Evolutionary conservation across 2,888 invertebrate species (phyloP), one percentile per base, ranked within the genome.

Genomic region (Andrena haemorrhoa): DNA sequence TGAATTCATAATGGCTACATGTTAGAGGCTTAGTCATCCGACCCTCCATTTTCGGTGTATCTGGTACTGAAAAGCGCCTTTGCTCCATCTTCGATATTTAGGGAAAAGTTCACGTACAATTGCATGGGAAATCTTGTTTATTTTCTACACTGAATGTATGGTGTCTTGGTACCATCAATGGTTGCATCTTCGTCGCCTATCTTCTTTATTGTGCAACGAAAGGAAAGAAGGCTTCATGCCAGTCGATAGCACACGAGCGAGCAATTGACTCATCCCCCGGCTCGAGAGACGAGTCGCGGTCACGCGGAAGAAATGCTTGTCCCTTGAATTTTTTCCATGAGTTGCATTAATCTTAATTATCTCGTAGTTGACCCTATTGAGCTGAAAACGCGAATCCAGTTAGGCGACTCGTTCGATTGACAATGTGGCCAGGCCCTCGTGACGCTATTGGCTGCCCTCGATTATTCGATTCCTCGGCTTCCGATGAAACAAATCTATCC

Each of bases 291-390:
- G 8, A 75, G 41, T 61, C 2, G 23, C 8, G 53, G 26, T 0
- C 20, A 71, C 10, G 10, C 58, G 49, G 16, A 65, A 73, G 65
- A 58, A 72, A 76, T 26, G 41, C 41, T 63, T 16, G 23, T 23
- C n/a, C 29, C 5, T 16, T 56, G 56, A 79, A 83, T 76, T 82
- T 77, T 41, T 29, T 10, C 68, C 41, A 20, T 2, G n/a, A 16
- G 47, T n/a, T 69, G 35, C 72, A 79, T 78, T 58, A 53, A 16
- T 53, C 29, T 77, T 85, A 83, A 85, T 79, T 75, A 88, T 65
- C 66, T 71, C 51, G 61, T 23, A 80, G 61, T 85, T 82, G 72
- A 82, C 78, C 87, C 76, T 80, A 82, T 85, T 53, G 79, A 76
- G 16, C 23, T 31, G n/a, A 35, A 41, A 16, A 41, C 75, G 60